Base-by-base conservation (phyloP, 2,888 invertebrate species). In the Pediacus dermestoides region DNA sequence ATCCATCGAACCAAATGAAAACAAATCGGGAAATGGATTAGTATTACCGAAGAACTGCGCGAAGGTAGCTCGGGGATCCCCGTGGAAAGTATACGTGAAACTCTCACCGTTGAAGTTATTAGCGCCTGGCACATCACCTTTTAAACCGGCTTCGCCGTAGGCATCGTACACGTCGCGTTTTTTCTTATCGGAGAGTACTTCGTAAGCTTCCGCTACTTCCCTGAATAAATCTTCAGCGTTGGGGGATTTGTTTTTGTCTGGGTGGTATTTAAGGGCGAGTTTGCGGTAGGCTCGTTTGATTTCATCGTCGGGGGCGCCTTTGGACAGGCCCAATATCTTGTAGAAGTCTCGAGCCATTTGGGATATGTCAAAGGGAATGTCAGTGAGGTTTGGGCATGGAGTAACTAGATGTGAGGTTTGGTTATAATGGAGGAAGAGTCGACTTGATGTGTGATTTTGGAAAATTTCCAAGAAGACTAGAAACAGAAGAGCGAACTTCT, bases 291-390 rank as follows among this genome's bases (percentile, higher is more conserved):
- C 92, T 65, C 93, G 95, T 67, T 94, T 94, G 56, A 97, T 91
- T 62, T 96, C 95, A 62, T 95, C 95, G 53, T 95, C 95, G 8
- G 79, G 77, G 11, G 95, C 92, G 51, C 78, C 81, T 70, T 84
- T 88, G 36, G 76, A 58, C 42, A 97, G 76, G 48, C 92, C 94
- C 43, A 97, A 75, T 61, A 87, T 89, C 72, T 88, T 88, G 70
- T 97, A 97, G 67, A 93, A 97, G 69, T 96, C 94, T 75, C 94
- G 96, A 35, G 90, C 94, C 95, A 96, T 94, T 39, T 31, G 3
- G 30, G n/a, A 8, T n/a, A n/a, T n/a, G n/a, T n/a, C n/a, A n/a
- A n/a, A n/a, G n/a, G n/a, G n/a, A n/a, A n/a, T n/a, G n/a, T n/a
- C n/a, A n/a, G n/a, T n/a, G n/a, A n/a, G n/a, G n/a, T n/a, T n/a